Conservation (phyloP, 35 echinoderm and acorn worm species). For the Lytechinus pictus region DNA sequence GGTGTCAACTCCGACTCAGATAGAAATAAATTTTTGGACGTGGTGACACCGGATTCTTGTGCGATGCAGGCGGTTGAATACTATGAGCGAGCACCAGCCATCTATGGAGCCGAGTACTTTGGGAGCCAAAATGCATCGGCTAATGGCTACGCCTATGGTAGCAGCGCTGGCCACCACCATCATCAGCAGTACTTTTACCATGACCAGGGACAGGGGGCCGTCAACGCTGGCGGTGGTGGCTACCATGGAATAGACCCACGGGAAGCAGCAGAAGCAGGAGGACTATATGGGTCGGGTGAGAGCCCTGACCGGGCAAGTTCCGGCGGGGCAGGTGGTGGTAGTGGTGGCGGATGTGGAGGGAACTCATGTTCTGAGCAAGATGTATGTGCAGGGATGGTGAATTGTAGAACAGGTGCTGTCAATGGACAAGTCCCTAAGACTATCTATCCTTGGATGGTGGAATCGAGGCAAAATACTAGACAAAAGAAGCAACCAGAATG, state of each 20-base stretch:
- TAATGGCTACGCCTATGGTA: constrained; percentile 41
- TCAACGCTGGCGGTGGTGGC: background rate
- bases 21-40: constrained; percentile 44
- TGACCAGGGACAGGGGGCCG: constrained; percentile 33
- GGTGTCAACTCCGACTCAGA: constrained; percentile 49
- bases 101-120: constrained; percentile 42
- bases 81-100: constrained; percentile 43
- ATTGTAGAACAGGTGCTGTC: constrained; percentile 50
- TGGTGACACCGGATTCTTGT: constrained; percentile 31
- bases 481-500: constrained; percentile 50
- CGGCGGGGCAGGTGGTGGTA: constrained; percentile 43
- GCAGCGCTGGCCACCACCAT: constrained; percentile 42
- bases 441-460: constrained; percentile 52
- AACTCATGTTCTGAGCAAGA: constrained; percentile 39
- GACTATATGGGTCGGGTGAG: constrained; percentile 28
- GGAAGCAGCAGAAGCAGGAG: constrained; percentile 35
- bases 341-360: constrained; percentile 33
- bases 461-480: constrained; percentile 47
- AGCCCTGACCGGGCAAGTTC: constrained; percentile 36
- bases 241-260: constrained; percentile 41
- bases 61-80: constrained; percentile 48
- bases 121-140: constrained; percentile 45
- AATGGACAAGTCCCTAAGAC: constrained; percentile 46
- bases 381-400: constrained; percentile 35
- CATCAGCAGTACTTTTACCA: constrained; percentile 43